Evolutionary conservation across 2,113 vertebrate species (phyloP), one percentile per base, ranked within the genome.

Genomic region (Melanostigma gelatinosum): DNA sequence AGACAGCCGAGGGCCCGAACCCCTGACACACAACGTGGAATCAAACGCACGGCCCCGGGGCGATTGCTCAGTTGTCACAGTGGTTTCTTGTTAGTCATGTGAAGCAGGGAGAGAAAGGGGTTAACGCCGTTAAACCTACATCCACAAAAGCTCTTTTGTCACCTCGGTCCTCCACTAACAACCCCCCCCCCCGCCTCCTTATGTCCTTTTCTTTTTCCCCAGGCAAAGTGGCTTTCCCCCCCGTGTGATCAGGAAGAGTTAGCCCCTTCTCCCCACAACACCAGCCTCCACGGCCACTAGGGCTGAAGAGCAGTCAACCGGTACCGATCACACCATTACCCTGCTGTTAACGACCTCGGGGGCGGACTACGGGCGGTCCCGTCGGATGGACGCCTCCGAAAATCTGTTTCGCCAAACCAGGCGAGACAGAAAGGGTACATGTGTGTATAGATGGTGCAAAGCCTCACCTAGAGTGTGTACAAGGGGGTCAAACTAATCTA

Each of bases 121-220:
- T 92, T 90, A 93, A 92, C 40, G 73, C 69, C 38, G 48, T 91
- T 27, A 90, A 93, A 93, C 90, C 72, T 90, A 64, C 77, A 85
- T 87, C 88, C 75, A 94, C 91, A 93, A 92, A 93, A 87, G 89
- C 68, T 85, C 87, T 90, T 93, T 91, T 93, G 92, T 93, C 90
- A 92, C 91, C 83, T 86, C 67, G 61, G 46, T 55, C 80, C 79
- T 63, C 62, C 52, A 82, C 73, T 15, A 29, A 65, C 70, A 38
- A 4, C 48, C 60, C 32, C 61, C 38, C 54, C 32, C 42, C 57
- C 15, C 4, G 4, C 42, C 66, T 20, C 20, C 50, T 29, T 12
- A 68, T 67, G 5, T 88, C 82, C 80, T 87, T 76, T 85, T 52
- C 79, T 77, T 79, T 89, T 66, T 87, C 86, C 84, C 24, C 50